Evolutionary conservation across 2,113 vertebrate species (phyloP), one percentile per base, ranked within the genome.

Genomic region (Petromus typicus): DNA sequence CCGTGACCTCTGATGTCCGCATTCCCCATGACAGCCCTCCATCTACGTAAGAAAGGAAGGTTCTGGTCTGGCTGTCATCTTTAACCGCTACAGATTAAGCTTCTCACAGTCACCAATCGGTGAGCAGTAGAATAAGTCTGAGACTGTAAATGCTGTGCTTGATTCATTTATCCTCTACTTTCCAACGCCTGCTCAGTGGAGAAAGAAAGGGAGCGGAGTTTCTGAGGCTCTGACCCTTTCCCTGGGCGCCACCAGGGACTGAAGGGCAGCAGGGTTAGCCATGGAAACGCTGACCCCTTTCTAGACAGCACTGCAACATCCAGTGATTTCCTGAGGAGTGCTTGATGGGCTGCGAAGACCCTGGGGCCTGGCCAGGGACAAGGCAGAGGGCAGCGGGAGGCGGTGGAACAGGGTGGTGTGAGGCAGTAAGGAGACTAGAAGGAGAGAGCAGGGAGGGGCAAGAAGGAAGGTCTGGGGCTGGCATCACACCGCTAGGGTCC

Each of bases 261-360:
- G 12, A 43, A 82, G 88, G 89, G 80, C 89, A 89, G 20, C 23
- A 30, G 59, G 37, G 12, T 64, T 57, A 48, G 76, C 75, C 57
- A 2, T 91, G 95, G 96, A 97, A 92, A 97, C 37, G 2, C 14
- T 86, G 94, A 89, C 73, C 78, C 85, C 69, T 92, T 92, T 75
- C 90, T 91, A 80, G 75, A 83, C 80, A 82, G 54, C 16, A 23
- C 78, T 95, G 88, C 82, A 54, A 97, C 82, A 94, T 79, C 45
- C 3, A 5, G 69, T 8, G 10, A 71, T 90, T 93, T 95, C 66
- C 94, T 54, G 61, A 7, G 40, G 54, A 67, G 59, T 3, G n/a
- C n/a, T 71, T 20, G 67, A 48, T 20, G 69, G 83, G 83, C 67
- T 12, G 40, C 1, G 80, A 48, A 43, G 82, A 30, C 43, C 34